phyloP scores from a whole-genome alignment of 1,140 invertebrate genomes.

The Drosophila ananassae region DNA sequence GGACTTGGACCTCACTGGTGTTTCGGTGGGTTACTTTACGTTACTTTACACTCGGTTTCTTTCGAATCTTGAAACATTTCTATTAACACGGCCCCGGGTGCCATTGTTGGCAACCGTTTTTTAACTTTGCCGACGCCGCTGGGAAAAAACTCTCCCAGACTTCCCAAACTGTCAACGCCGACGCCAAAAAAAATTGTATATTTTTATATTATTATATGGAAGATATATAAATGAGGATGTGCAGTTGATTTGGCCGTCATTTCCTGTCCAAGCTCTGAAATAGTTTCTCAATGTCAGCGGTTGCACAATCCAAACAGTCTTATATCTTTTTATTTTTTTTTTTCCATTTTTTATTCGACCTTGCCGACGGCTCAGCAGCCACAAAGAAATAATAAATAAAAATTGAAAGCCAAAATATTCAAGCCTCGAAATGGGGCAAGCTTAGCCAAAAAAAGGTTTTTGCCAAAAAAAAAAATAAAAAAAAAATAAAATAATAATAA shows the following conservation, averaged over 20 bases:
- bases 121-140: constrained; percentile 45
- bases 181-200: constrained; percentile 10
- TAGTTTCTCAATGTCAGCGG: constrained; percentile 48
- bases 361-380: constrained; percentile 43
- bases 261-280: constrained; percentile 36
- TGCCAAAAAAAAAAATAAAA: too few species aligned
- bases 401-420: background rate
- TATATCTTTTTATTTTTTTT: background rate
- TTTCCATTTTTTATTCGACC: constrained; percentile 7
- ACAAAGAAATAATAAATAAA: constrained; percentile 11
- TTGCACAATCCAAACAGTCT: constrained; percentile 15
- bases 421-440: constrained; percentile 5
- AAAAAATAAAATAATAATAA: too few species aligned
- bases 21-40: background rate
- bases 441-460: constrained; percentile 37
- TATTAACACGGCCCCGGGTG: constrained; percentile 66
- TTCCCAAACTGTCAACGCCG: constrained; percentile 31
- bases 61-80: constrained; percentile 58
- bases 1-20: background rate
- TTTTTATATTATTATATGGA: background rate
- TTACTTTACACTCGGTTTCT: background rate
- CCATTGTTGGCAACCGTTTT: constrained; percentile 47
- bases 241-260: constrained; percentile 27
- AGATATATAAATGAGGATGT: constrained; percentile 18
- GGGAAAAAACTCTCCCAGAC: constrained; percentile 14